These are phyloP conservation scores for Archivesica marissinica DNA, from an alignment of 1,140 invertebrate species.

Conservation along the genomic window DNA sequence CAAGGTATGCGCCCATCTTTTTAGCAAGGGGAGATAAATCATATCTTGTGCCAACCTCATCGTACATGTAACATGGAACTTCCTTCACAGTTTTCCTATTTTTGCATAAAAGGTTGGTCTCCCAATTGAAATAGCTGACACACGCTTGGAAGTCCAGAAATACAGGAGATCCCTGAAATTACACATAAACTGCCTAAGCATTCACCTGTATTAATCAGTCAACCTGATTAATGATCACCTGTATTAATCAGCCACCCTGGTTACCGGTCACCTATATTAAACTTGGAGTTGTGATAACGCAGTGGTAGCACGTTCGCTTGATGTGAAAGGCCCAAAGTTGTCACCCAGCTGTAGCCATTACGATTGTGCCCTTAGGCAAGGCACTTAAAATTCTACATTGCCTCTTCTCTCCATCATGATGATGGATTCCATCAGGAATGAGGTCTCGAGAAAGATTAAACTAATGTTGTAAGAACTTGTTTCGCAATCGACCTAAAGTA, in stretches of 20 bases:
- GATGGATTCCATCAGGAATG: too few relatives aligned
- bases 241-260: not conserved
- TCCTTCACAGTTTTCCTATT: constrained; percentile 67
- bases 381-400: too few relatives aligned
- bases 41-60: constrained; percentile 67
- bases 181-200: constrained; percentile 14
- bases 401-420: too few relatives aligned
- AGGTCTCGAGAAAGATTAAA: too few relatives aligned
- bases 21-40: constrained; percentile 79
- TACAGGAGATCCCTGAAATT: constrained; percentile 76
- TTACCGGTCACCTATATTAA: not conserved
- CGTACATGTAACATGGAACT: constrained; percentile 76
- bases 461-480: too few relatives aligned
- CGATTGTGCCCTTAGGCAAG: not conserved
- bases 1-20: constrained; percentile 72
- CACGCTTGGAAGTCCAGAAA: constrained; percentile 71
- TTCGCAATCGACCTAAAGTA: too few relatives aligned
- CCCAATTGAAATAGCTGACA: constrained; percentile 79
- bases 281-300: not conserved
- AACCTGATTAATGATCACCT: not conserved
- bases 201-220: not conserved
- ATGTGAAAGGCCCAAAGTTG: not conserved
- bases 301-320: not conserved
- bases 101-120: constrained; percentile 74
- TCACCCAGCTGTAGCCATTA: not conserved